A percentile compares a stretch with the other conserved stretches of the same genome.
Evolutionary conservation across 2,797 vertebrate genomes (phyloP).

Genomic region (Labeo calbasu): DNA sequence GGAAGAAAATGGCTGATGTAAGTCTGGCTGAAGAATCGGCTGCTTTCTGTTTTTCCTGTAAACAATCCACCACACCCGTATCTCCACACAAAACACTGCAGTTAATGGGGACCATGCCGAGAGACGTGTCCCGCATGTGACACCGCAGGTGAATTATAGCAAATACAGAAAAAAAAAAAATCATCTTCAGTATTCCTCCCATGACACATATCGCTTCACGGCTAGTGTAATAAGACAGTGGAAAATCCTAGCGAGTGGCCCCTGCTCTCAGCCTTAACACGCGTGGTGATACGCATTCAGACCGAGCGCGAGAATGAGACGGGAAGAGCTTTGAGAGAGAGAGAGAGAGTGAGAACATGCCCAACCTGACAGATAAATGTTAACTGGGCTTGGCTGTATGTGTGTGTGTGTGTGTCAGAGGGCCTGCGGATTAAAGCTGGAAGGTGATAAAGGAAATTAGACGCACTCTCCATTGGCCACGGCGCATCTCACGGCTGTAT

Average conservation of each 20-base stretch:
- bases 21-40: constrained; percentile 36
- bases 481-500: constrained; percentile 63
- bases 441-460: constrained; percentile 78
- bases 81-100: constrained; percentile 28
- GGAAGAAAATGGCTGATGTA: constrained; percentile 43
- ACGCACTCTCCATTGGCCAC: constrained; percentile 64
- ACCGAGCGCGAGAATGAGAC: constrained; percentile 24
- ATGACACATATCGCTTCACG: constrained; percentile 57
- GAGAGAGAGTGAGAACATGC: constrained; percentile 60
- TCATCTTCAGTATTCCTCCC: constrained; percentile 55
- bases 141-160: constrained; percentile 35
- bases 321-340: constrained; percentile 37
- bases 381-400: constrained; percentile 66
- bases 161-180: constrained; percentile 16
- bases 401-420: constrained; percentile 61
- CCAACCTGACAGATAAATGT: constrained; percentile 77
- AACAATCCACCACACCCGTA: constrained; percentile 40
- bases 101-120: constrained; percentile 40
- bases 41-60: constrained; percentile 30
- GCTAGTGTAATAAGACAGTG: constrained; percentile 61
- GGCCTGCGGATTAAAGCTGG: constrained; percentile 77
- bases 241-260: constrained; percentile 61
- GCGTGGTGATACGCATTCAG: constrained; percentile 51
- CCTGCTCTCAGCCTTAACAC: constrained; percentile 40
- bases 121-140: constrained; percentile 23